Conservation (phyloP, 2,888 invertebrate species). For the Aphodius granarius region DNA sequence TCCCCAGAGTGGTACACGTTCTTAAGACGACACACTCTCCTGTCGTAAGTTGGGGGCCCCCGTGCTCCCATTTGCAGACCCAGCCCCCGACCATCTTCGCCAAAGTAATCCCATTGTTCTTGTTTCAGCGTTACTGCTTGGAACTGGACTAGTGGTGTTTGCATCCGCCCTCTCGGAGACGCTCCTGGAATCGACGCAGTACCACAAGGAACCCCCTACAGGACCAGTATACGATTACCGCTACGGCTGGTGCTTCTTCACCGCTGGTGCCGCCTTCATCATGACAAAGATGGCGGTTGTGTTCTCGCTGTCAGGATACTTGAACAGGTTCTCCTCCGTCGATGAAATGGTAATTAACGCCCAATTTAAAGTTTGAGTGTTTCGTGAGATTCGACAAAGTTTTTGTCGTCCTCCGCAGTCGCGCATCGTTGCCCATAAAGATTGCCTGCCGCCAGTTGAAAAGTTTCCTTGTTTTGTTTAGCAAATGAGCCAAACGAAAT, state of each 20-base stretch:
- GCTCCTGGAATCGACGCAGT: slow-evolving; percentile 55
- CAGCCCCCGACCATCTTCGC: not conserved
- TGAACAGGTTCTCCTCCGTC: slow-evolving; percentile 61
- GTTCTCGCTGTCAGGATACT: slow-evolving; percentile 61
- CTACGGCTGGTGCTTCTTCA: slow-evolving; percentile 67
- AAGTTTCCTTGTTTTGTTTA: not conserved
- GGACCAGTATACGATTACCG: slow-evolving; percentile 54
- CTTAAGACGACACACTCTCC: not conserved
- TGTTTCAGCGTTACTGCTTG: slow-evolving; percentile 61
- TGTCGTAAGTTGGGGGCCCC: not conserved
- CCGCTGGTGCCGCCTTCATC: slow-evolving; percentile 62
- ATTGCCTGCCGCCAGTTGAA: not conserved
- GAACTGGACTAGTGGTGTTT: slow-evolving; percentile 63
- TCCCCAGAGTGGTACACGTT: slow-evolving; percentile 1
- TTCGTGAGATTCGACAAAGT: not conserved
- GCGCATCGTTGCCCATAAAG: not conserved
- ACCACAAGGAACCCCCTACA: slow-evolving; percentile 49
- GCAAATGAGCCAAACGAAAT: not conserved
- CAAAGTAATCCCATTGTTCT: slow-evolving; percentile 20
- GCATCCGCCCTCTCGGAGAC: slow-evolving; percentile 64
- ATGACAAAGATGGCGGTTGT: slow-evolving; percentile 62
- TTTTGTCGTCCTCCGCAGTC: not conserved
- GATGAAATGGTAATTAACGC: slow-evolving; percentile 60
- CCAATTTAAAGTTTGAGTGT: not conserved
- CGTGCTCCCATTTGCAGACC: not conserved